Evolutionary conservation across 2,797 vertebrate species (phyloP), one percentile per base, ranked within the genome.

Genomic region (Hypotaenidia philippensis): DNA sequence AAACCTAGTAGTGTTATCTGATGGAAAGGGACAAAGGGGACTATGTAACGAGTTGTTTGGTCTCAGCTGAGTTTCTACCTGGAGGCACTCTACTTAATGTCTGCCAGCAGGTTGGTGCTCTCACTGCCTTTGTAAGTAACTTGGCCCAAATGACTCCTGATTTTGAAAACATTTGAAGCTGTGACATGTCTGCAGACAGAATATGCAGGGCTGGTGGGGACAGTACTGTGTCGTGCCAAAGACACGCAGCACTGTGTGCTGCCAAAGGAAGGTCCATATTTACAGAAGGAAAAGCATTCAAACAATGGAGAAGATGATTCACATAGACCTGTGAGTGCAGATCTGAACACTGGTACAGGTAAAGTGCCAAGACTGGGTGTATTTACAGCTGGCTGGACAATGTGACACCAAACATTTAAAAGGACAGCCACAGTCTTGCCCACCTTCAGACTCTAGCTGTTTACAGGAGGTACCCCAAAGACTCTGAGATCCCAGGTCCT

Each of bases 11-110:
- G 87, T 91, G 75, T 57, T 92, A 38, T 66, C 78, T 53, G 65
- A 85, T 56, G 79, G 45, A 80, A 56, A 64, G 36, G 64, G 71
- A 74, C 23, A 45, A 41, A 70, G 36, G 75, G 75, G 56, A 74
- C 85, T 87, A 60, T 70, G 86, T 87, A 90, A 90, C 52, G 80
- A 90, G 56, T 92, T 87, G 52, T 5, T 79, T 0, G 34, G 59
- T 76, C 66, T 95, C 85, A 82, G 60, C 9, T 66, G 92, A 92
- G 40, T 84, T 92, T 83, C 68, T 49, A 83, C 45, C 20, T 71
- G 56, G 78, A 93, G 90, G 75, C 92, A 81, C 45, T 90, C 83
- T 69, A 25, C 76, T 65, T 79, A 44, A 69, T 29, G 25, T 59
- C 63, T 91, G 47, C 80, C 76, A 81, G 61, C 26, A 76, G 63